Evolutionary conservation across 2,888 invertebrate species (phyloP), one percentile per base, ranked within the genome.

Genomic region (Leptinotarsa tumamoca): DNA sequence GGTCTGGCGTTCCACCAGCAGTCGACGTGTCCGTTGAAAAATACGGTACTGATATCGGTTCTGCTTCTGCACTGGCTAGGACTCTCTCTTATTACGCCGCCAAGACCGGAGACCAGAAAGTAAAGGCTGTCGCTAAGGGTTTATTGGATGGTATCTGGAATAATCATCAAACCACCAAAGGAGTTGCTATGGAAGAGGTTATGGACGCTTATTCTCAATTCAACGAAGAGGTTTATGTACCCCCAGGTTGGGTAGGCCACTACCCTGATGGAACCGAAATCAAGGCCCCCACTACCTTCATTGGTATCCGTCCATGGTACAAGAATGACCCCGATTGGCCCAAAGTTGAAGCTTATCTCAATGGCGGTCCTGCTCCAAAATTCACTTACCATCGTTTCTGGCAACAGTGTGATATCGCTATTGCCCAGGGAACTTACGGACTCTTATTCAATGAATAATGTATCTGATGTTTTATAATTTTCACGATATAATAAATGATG

Each of bases 311-410:
- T 69, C 82, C 82, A 49, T 82, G 67, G 71, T 78, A 75, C 76
- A 82, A 82, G 70, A 74, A 81, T 2, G 82, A 82, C 72, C 77
- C 82, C 1, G 78, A 82, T 4, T 82, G 78, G 79, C 10, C 75
- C 14, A 81, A 82, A 73, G 79, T 82, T 13, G 74, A 82, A 68
- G 67, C 71, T 61, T 68, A 81, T 75, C 68, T 83, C n/a, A 72
- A 76, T 54, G 82, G 82, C 21, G 82, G 82, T 14, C 71, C 71
- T n/a, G 80, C 78, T 17, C 82, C 82, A 18, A 75, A 67, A 43
- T 81, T 83, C 70, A 73, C 70, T 23, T 82, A 80, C 76, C 82
- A 83, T 78, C 79, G 82, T 70, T 83, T 82, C 79, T 83, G 82
- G 82, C 74, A 80, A 23, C 82, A 83, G 73, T 51, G 80, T 77